These are phyloP conservation scores for Nixonia krombeini DNA, from an alignment of 1,140 invertebrate species.

Conservation along the genomic window DNA sequence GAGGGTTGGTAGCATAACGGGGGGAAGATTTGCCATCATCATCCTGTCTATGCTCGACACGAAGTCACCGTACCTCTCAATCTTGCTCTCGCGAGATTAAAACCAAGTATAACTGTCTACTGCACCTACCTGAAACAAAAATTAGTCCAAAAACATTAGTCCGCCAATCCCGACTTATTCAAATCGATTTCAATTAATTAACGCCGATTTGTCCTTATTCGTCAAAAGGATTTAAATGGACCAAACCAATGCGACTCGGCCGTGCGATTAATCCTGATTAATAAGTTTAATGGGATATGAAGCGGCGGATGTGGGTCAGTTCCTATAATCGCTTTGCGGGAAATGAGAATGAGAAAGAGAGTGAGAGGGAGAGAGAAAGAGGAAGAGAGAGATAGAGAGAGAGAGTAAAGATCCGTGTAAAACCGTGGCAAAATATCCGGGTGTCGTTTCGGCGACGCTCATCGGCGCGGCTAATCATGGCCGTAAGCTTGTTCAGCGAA, in stretches of 20 bases:
- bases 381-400: too few species aligned
- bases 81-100: conserved; percentile 50
- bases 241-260: too few species aligned
- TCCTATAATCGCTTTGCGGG: not conserved
- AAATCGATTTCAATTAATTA: not conserved
- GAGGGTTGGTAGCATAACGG: conserved; percentile 69
- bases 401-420: too few species aligned
- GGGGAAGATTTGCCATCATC: conserved; percentile 71
- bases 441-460: too few species aligned
- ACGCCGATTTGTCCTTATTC: too few species aligned
- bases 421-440: too few species aligned
- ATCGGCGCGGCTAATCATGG: conserved; percentile 22
- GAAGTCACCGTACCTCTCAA: conserved; percentile 52
- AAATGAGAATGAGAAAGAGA: not conserved
- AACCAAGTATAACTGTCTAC: conserved; percentile 55
- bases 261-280: not conserved
- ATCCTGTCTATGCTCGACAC: conserved; percentile 60
- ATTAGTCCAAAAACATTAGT: conserved; percentile 13
- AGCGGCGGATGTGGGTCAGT: too few species aligned
- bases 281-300: not conserved
- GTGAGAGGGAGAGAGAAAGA: too few species aligned
- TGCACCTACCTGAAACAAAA: conserved; percentile 69
- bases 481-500: conserved; percentile 32
- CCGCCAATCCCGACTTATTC: not conserved
- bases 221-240: not conserved